Evolutionary conservation across 2,888 invertebrate genomes (phyloP), one percentile per base, ranked within the genome.

Genomic region (Rapana venosa): DNA sequence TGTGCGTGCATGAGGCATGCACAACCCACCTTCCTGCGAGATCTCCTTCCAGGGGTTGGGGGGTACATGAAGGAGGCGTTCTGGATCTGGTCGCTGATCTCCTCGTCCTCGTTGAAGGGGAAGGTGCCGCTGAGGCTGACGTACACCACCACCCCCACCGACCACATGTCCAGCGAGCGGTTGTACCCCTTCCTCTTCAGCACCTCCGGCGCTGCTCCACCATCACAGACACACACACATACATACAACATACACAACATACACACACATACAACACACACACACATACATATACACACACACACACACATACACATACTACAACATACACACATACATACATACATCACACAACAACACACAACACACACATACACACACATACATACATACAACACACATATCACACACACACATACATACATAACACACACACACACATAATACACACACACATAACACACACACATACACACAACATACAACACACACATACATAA

Each of bases 61-160:
- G 99, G 99, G 97, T 99, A 99, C 99, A 99, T 99, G 96, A 99
- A 99, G 90, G 99, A 99, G 66, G 99, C 99, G 97, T 99, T 99
- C 97, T 99, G 99, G 93, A 99, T 99, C 97, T 99, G 99, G 96
- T 99, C 99, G 96, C 99, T 98, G 95, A 99, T 99, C 96, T 99
- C 99, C 97, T 99, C 99, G 96, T 99, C 99, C 97, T 99, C 99
- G 96, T 99, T 99, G 97, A 99, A 99, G 66, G 99, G 99, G 97
- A 99, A 99, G 0, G 99, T 99, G 92, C 99, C 99, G 94, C 99
- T 99, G 85, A 99, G 97, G 92, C 99, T 99, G 88, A 99, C 99
- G 96, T 99, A 99, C 92, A 99, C 98, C 94, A 99, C 99, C 1
- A 99, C 99, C 61, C 99, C 99, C 87, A 99, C 99, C 95, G 99